These are phyloP conservation scores for Protobothrops mucrosquamatus DNA, from an alignment of 2,113 vertebrate genomes.

Conservation along the genomic window DNA sequence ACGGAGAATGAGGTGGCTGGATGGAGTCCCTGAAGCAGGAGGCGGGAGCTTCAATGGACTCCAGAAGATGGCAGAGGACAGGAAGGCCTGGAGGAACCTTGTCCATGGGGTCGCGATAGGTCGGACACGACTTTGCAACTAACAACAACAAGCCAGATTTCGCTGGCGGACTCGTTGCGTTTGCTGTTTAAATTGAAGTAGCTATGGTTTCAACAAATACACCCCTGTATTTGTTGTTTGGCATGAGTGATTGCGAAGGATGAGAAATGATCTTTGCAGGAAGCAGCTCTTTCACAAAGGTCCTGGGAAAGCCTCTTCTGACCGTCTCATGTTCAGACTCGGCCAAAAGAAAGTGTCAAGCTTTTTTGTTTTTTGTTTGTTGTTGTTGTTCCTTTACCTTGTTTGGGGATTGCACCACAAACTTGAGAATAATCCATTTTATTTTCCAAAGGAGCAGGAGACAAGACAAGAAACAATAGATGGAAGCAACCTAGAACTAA, in stretches of 20 bases:
- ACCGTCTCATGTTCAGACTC: neutral
- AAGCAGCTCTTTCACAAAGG: neutral
- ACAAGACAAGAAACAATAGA: neutral
- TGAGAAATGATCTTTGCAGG: neutral
- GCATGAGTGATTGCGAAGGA: neutral
- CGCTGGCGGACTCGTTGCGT: neutral
- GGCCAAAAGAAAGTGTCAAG: neutral
- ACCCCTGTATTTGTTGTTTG: neutral
- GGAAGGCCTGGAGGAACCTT: too few species aligned
- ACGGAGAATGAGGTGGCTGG: too few species aligned
- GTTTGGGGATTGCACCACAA: neutral
- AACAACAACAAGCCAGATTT: neutral
- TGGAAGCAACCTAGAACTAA: neutral
- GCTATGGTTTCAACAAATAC: neutral
- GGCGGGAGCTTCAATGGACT: too few species aligned
- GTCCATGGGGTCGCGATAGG: too few species aligned
- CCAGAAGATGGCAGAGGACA: too few species aligned
- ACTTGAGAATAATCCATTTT: neutral
- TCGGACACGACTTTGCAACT: too few species aligned
- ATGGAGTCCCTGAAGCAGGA: too few species aligned
- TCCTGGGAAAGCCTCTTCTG: neutral
- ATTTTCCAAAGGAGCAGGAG: neutral
- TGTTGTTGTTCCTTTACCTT: neutral
- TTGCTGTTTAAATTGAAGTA: neutral
- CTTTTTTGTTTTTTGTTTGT: too few species aligned